Evolutionary conservation across 1,140 invertebrate genomes (phyloP), one percentile per base, ranked within the genome.

Genomic region (Semibalanus balanoides): DNA sequence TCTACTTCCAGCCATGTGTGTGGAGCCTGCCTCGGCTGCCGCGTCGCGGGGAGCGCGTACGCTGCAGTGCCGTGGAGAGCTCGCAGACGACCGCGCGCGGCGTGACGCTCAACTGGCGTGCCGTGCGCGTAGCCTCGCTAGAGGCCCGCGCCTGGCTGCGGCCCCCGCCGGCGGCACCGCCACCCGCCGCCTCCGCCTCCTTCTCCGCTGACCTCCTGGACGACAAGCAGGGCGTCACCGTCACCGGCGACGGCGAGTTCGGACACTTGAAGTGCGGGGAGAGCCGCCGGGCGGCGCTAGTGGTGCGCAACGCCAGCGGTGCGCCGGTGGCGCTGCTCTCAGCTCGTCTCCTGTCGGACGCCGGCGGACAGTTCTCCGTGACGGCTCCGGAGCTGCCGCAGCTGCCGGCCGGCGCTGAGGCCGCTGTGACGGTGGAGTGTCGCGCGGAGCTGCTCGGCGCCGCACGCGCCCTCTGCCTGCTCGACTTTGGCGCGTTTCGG

Each of bases 401-500:
- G n/a, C 3, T 72, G n/a, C 28, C 29, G n/a, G 70, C 73, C 14
- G 74, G 51, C n/a, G 74, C 35, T 31, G 30, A 30, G 14, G 71
- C 69, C 28, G 40, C 64, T 30, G 64, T 79, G 5, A 70, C 28
- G 35, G 28, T 80, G n/a, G 64, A 77, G 30, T 77, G 77, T 64
- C 73, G 76, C 0, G 85, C 85, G 0, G 86, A 83, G 82, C 87
- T 85, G 74, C 80, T 88, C 74, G 90, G 91, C 5, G 81, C 80
- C 31, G 86, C 86, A 0, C 84, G 85, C 35, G 90, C 91, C 82
- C 77, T 87, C 11, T 84, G 89, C 72, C 80, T 87, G 40, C 88
- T 87, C 75, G 81, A 79, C 79, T 92, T 89, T 81, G 83, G 84
- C 78, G 78, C 79, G 76, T 90, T 87, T 80, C 82, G 84, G 78